Evolutionary conservation across 2,797 vertebrate species (phyloP).

Genomic region (Labroides dimidiatus): DNA sequence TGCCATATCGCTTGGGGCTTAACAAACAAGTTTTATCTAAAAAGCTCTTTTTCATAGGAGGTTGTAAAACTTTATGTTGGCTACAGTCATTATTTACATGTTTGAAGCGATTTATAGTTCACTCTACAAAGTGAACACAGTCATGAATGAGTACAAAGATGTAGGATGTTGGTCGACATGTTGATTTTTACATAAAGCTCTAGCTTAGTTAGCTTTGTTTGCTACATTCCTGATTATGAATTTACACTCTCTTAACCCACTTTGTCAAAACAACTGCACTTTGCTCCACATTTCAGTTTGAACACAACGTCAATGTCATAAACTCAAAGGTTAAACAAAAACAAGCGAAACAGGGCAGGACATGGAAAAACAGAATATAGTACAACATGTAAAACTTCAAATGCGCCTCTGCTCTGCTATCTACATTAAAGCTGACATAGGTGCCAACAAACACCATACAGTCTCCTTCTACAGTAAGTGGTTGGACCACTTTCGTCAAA

Average conservation of each 20-base stretch:
- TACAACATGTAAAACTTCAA: conserved; percentile 34
- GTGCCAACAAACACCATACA: not conserved
- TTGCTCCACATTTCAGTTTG: conserved; percentile 17
- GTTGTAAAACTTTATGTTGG: not conserved
- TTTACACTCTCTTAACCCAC: conserved; percentile 17
- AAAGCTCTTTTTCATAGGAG: not conserved
- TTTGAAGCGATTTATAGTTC: conserved; percentile 29
- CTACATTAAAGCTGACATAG: conserved; percentile 41
- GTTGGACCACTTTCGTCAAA: conserved; percentile 10
- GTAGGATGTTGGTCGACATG: conserved; percentile 10
- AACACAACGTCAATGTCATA: conserved; percentile 8
- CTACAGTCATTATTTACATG: conserved; percentile 41
- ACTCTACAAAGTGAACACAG: conserved; percentile 33
- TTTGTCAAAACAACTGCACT: conserved; percentile 26
- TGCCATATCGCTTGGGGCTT: conserved; percentile 28
- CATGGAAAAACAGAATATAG: conserved; percentile 1
- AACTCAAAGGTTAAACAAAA: conserved; percentile 30
- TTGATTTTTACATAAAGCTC: conserved; percentile 31
- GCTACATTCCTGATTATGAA: conserved; percentile 39
- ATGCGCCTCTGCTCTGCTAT: conserved; percentile 27
- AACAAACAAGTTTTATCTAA: conserved; percentile 7
- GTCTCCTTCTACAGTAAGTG: conserved; percentile 47
- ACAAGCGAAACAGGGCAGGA: conserved; percentile 25
- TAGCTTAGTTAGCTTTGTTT: conserved; percentile 21
- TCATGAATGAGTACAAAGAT: conserved; percentile 20